Conservation (phyloP, 2,797 vertebrate genomes). For the Spinibarbus caldwelli region DNA sequence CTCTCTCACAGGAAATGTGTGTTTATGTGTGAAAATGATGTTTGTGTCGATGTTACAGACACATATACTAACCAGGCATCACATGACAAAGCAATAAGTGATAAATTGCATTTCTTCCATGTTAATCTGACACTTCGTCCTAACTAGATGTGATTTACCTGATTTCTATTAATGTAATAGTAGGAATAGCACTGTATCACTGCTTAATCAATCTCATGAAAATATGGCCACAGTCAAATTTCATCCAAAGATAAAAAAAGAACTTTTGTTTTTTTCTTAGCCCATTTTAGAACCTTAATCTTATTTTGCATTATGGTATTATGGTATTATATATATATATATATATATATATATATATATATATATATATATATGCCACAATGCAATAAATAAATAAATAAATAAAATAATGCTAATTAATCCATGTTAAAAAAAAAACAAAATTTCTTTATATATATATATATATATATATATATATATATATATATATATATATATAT, state of each 20-base stretch:
- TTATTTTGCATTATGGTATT: not conserved
- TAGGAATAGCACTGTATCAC: not conserved
- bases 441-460: too few relatives aligned
- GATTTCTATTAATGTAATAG: not conserved
- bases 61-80: constrained; percentile 9
- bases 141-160: not conserved
- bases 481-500: too few relatives aligned
- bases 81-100: not conserved
- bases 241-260: not conserved
- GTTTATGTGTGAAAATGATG: constrained; percentile 52
- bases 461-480: too few relatives aligned
- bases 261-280: not conserved
- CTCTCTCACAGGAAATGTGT: constrained; percentile 52
- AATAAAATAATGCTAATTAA: too few relatives aligned
- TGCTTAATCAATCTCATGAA: not conserved
- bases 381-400: too few relatives aligned
- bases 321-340: too few relatives aligned
- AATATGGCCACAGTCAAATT: not conserved
- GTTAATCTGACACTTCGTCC: too few relatives aligned
- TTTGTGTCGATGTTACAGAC: constrained; percentile 50
- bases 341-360: too few relatives aligned
- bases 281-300: not conserved
- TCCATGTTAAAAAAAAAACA: too few relatives aligned
- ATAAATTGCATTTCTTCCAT: not conserved
- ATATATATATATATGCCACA: too few relatives aligned